Base-by-base conservation (phyloP, 2,797 vertebrate genomes). In the Apogon talboti region DNA sequence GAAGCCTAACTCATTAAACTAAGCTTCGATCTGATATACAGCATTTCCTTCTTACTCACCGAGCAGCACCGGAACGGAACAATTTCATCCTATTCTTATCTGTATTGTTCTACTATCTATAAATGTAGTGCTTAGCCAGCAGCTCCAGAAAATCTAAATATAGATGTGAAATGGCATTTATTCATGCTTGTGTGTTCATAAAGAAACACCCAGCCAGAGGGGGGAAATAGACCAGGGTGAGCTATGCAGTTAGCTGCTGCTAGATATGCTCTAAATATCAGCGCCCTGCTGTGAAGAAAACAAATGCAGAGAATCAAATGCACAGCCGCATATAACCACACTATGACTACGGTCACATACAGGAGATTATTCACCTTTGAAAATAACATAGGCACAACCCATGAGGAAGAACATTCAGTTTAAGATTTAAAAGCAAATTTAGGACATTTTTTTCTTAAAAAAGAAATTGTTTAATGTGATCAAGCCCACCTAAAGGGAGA, bases 201-300 rank as follows among this genome's bases (percentile, higher is more conserved):
- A 66, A 67, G 49, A 24, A 76, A 21, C 44, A 69, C 28, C 21
- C 21, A 53, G 57, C 64, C 57, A 43, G 19, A 57, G 67, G 71
- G 43, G 4, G 5, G 14, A n/a, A 4, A 41, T 66, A 28, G 7
- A 56, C 6, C 45, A 41, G 40, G 15, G 46, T 68, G 53, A 21
- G 46, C 35, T n/a, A 43, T 12, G 48, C 56, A 60, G 48, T 47
- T 58, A 59, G 46, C 49, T 44, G 33, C 46, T 62, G 40, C 68
- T 63, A 19, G 52, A 11, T 1, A 62, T 19, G 19, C 52, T 71
- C 62, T 63, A 67, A 64, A 68, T 77, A 77, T 47, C 66, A 76
- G 50, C 49, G 33, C 16, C 33, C 40, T 48, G 69, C 63, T 44
- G 47, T 15, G 45, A 55, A 19, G 21, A 45, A 52, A 46, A 28